phyloP scores from a whole-genome alignment of 2,888 invertebrate species.

The Phymatocera aterrima region DNA sequence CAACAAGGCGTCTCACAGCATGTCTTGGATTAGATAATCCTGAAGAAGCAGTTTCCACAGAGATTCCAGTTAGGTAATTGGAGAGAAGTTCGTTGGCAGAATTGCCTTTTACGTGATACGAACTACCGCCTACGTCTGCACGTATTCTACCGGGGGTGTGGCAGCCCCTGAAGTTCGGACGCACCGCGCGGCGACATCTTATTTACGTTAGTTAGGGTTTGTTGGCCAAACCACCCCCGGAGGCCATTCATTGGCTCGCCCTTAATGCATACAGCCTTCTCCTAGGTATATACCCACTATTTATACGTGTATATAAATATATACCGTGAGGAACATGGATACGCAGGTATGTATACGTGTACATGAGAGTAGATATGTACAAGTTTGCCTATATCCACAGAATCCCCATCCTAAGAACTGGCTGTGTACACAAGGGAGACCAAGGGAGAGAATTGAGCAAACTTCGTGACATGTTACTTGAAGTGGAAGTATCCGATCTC shows the following conservation, averaged over 20 bases:
- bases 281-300: not conserved
- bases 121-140: constrained; percentile 9
- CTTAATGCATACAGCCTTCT: constrained; percentile 33
- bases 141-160: constrained; percentile 18
- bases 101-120: constrained; percentile 28
- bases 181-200: constrained; percentile 67
- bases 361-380: not conserved
- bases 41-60: constrained; percentile 17
- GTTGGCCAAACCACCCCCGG: constrained; percentile 70
- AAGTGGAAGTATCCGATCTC: constrained; percentile 73
- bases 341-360: constrained; percentile 44
- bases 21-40: constrained; percentile 23
- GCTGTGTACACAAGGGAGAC: constrained; percentile 39
- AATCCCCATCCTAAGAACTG: not conserved
- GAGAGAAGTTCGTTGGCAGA: constrained; percentile 30
- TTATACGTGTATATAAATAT: not conserved
- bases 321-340: constrained; percentile 25
- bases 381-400: constrained; percentile 33
- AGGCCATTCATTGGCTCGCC: constrained; percentile 62
- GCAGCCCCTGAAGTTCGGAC: constrained; percentile 27
- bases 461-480: constrained; percentile 73
- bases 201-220: constrained; percentile 75
- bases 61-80: constrained; percentile 36
- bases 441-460: constrained; percentile 60
- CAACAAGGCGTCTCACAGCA: not conserved